A percentile compares a stretch with the other conserved stretches of the same genome.
Conservation (phyloP, 92 coral and sea anemone species). For the Anthopleura xanthogrammica region DNA sequence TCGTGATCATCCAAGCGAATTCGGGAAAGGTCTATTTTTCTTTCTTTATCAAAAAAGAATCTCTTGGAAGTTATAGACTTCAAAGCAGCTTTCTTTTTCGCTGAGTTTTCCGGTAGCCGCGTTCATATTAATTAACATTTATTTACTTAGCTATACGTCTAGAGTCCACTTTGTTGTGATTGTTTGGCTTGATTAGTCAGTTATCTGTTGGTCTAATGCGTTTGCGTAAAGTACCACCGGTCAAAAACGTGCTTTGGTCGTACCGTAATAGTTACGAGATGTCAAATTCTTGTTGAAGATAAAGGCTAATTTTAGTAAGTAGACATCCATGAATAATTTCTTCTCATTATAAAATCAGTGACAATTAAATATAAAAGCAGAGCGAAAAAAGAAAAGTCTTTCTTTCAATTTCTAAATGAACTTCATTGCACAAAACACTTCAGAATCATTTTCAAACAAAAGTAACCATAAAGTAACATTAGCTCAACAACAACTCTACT, state of each 20-base stretch:
- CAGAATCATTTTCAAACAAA: too few relatives aligned
- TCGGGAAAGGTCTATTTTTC: too few relatives aligned
- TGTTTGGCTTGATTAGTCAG: background rate
- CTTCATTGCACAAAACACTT: background rate
- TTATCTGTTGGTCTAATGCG: background rate
- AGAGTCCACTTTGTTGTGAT: background rate
- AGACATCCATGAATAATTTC: background rate
- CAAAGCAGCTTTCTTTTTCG: background rate
- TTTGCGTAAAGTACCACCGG: conserved; percentile 2
- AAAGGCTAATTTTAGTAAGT: background rate
- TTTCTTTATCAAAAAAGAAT: background rate
- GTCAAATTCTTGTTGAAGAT: background rate
- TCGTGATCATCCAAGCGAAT: too few relatives aligned
- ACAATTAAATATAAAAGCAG: background rate
- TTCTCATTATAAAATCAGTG: background rate
- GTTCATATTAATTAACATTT: background rate
- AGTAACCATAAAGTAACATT: too few relatives aligned
- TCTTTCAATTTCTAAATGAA: background rate
- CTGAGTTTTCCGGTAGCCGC: background rate
- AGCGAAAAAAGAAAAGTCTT: background rate
- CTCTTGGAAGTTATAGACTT: background rate
- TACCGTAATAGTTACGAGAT: background rate
- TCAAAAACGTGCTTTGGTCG: background rate
- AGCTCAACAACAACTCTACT: too few relatives aligned
- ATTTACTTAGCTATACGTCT: background rate